Percentiles rank a stretch among this genome's conserved stretches.
phyloP scores from a whole-genome alignment of 1,140 invertebrate species.

The Brachionus koreanus region DNA sequence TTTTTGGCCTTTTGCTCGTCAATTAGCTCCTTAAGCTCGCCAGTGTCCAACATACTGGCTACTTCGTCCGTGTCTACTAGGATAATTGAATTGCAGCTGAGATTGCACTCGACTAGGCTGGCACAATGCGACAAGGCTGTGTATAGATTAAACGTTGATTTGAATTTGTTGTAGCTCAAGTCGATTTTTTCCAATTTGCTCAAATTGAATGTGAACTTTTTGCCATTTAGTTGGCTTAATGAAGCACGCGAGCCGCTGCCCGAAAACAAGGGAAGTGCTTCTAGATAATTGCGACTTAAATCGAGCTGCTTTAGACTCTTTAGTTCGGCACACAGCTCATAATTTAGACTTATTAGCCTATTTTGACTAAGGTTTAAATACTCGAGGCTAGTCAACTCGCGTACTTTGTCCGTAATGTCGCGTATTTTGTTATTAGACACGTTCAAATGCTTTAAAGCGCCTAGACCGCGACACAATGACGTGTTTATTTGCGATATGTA shows the following conservation, averaged over 20 bases:
- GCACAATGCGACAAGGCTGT: neutral
- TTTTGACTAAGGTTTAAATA: neutral
- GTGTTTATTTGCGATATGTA: neutral
- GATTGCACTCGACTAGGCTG: neutral
- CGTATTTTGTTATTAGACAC: neutral
- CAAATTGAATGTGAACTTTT: slow-evolving; percentile 27
- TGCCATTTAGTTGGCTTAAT: neutral
- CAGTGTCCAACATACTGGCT: neutral
- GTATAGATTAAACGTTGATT: neutral
- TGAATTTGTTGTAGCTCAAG: slow-evolving; percentile 3
- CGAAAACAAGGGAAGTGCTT: neutral
- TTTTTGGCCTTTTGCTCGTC: slow-evolving; percentile 26
- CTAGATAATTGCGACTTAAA: neutral
- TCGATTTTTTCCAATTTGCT: neutral
- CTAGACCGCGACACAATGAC: neutral
- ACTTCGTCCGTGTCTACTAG: neutral
- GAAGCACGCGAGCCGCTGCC: neutral
- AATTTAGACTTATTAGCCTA: neutral
- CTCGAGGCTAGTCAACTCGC: slow-evolving; percentile 26
- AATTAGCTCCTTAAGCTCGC: neutral
- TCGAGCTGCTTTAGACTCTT: neutral
- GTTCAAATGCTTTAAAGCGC: neutral
- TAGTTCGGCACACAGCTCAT: slow-evolving; percentile 6
- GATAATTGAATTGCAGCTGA: neutral
- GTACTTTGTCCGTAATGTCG: slow-evolving; percentile 4